phyloP scores from a whole-genome alignment of 2,113 vertebrate genomes.

The Nothocercus julius region DNA sequence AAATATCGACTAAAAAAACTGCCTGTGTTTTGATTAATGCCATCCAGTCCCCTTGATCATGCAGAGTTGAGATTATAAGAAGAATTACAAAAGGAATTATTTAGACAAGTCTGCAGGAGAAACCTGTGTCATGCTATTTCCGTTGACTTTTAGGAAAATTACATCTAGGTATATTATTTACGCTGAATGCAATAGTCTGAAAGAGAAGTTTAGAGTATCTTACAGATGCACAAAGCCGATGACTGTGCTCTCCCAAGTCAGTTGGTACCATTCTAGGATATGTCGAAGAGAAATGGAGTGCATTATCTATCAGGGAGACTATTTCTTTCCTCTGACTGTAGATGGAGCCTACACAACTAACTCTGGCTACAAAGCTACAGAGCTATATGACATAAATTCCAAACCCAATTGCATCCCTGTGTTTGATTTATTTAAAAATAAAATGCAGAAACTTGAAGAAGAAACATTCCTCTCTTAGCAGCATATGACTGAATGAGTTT shows the following conservation, averaged over 20 bases:
- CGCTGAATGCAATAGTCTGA: neutral
- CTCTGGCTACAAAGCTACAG: neutral
- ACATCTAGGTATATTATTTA: neutral
- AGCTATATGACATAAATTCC: neutral
- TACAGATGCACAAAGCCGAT: neutral
- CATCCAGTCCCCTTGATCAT: neutral
- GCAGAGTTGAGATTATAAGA: neutral
- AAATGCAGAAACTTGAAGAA: neutral
- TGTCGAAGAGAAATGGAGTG: neutral
- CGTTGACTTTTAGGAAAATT: neutral
- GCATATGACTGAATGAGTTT: neutral
- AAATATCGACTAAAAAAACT: neutral
- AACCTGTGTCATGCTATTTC: neutral
- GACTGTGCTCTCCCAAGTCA: neutral
- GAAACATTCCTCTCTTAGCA: neutral
- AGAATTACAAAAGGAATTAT: neutral
- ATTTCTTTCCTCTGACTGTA: neutral
- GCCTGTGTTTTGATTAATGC: neutral
- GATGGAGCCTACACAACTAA: neutral
- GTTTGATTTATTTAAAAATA: slow-evolving; percentile 31
- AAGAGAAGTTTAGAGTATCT: neutral
- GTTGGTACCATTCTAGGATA: rapidly evolving
- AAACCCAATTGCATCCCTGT: neutral
- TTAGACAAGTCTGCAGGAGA: neutral
- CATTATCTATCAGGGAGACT: neutral